Evolutionary conservation across 2,113 vertebrate species (phyloP), one percentile per base, ranked within the genome.

Genomic region (Kryptolebias marmoratus): DNA sequence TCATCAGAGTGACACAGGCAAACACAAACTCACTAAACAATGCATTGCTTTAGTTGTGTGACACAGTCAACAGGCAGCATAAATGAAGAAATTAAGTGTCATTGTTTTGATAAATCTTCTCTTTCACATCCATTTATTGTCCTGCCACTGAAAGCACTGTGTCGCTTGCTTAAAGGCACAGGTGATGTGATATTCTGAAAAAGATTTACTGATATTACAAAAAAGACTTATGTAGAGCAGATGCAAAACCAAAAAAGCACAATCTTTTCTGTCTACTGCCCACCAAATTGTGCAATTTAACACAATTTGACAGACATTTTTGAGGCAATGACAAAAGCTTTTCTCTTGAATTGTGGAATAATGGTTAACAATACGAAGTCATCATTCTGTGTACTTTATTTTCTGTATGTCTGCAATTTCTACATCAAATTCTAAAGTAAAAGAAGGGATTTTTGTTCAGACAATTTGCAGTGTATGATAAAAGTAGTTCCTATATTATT

Each of bases 1-100:
- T 88, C 87, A 88, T 71, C 74, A 61, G 64, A 66, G 49, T 79
- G 73, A 81, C 77, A 86, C 18, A 65, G 22, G 61, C 11, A 54
- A 14, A 54, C 8, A 47, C 1, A 70, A 45, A 60, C 55, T 64
- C 48, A 45, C 8, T 61, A 32, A 44, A 36, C 49, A 61, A 64
- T 36, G 30, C 58, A 57, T 64, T 53, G 68, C 30, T 60, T 59
- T 74, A 48, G 63, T 50, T 55, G 39, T 48, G 54, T 64, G 15
- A 58, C 14, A 27, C 64, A 54, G 22, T 47, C 63, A 49, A 66
- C 16, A 45, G 31, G 36, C 47, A 69, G 30, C 11, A 32, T 61
- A 58, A 49, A 50, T 73, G 28, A 60, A 54, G 18, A 71, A 73
- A 61, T 64, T 31, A 62, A 32, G 39, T 60, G 50, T 69, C 50